phyloP scores from a whole-genome alignment of 2,113 vertebrate genomes.

The Pandion haliaetus region DNA sequence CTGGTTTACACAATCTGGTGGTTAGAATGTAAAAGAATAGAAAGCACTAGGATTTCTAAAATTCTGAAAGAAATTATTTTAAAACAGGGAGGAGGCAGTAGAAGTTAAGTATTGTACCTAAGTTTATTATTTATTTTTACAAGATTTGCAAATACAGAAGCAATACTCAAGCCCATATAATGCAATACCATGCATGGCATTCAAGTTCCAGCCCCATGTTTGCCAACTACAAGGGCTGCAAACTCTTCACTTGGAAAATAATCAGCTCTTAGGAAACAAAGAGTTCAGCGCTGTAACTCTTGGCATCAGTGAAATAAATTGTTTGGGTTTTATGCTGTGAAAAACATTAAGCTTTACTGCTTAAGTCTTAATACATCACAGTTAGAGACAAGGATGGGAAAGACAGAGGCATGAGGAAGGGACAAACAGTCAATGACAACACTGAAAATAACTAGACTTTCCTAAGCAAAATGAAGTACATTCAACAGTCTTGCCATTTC shows the following conservation, averaged over 20 bases:
- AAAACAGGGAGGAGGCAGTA: background rate
- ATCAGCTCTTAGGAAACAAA: background rate
- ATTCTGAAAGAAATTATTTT: background rate
- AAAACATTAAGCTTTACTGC: background rate
- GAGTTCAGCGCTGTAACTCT: background rate
- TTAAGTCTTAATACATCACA: background rate
- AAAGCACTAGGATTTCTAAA: background rate
- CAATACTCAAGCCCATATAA: background rate
- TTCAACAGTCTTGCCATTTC: background rate
- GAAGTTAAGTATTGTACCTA: background rate
- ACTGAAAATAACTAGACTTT: background rate
- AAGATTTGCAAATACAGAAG: background rate
- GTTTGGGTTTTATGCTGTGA: background rate
- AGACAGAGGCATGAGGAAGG: background rate
- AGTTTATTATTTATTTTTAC: background rate
- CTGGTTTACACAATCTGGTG: background rate
- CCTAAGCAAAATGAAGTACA: background rate
- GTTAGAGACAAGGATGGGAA: background rate
- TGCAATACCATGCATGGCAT: background rate
- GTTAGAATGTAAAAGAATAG: background rate
- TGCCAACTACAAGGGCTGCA: background rate
- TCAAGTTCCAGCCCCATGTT: background rate
- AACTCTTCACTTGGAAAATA: background rate
- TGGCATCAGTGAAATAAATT: background rate
- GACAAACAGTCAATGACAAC: background rate